Evolutionary conservation across 2,888 invertebrate species (phyloP).

Genomic region (Cheilosia soror): DNA sequence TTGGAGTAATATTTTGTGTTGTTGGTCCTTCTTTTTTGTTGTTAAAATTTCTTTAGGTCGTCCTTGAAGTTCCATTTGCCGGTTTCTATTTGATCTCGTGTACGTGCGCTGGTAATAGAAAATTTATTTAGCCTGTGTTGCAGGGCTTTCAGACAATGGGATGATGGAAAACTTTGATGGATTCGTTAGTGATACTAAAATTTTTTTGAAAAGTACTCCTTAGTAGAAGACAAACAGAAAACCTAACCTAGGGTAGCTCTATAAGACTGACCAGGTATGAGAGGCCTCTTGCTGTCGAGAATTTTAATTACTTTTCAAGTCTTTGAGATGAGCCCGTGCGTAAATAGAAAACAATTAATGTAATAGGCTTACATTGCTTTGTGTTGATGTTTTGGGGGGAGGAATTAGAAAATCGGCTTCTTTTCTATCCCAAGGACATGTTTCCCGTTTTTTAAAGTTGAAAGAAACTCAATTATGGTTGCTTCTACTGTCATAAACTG

Average conservation of each 20-base stretch:
- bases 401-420: not conserved
- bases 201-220: not conserved
- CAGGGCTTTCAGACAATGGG: not conserved
- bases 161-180: constrained; percentile 29
- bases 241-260: not conserved
- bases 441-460: not conserved
- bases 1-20: constrained; percentile 2
- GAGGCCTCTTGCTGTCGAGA: not conserved
- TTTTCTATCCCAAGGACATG: not conserved
- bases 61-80: constrained; percentile 57
- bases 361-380: constrained; percentile 42
- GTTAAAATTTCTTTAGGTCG: not conserved
- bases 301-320: constrained; percentile 49
- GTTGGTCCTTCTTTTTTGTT: not conserved
- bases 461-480: not conserved
- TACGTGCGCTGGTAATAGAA: constrained; percentile 40
- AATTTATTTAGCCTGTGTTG: constrained; percentile 28
- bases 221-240: constrained; percentile 20
- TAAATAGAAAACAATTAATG: constrained; percentile 48
- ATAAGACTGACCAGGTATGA: constrained; percentile 5
- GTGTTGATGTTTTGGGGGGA: not conserved
- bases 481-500: no score
- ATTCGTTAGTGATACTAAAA: constrained; percentile 42
- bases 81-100: constrained; percentile 62
- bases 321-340: constrained; percentile 37